Percentiles rank a stretch among this genome's conserved stretches.
Conservation (phyloP, 1,140 invertebrate genomes). For the Platyscapa corneri region DNA sequence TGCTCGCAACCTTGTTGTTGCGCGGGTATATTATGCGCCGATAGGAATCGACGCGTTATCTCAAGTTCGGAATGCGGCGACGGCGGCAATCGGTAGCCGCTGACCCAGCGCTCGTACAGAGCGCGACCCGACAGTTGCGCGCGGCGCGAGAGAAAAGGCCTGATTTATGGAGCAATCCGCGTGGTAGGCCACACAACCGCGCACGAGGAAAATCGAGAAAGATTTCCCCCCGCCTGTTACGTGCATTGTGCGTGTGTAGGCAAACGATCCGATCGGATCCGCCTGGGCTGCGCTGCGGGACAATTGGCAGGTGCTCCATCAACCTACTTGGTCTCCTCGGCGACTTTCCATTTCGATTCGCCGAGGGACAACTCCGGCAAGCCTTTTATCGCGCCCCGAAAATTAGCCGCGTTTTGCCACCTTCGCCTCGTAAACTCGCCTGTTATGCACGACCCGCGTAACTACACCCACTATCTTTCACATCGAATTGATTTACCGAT, state of each 20-base stretch:
- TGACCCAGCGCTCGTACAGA: slow-evolving; percentile 8
- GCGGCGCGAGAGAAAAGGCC: background rate
- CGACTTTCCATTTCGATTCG: slow-evolving; percentile 35
- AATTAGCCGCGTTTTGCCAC: background rate
- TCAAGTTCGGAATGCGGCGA: slow-evolving; percentile 48
- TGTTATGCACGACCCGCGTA: background rate
- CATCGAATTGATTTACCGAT: background rate
- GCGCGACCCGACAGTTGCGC: slow-evolving; percentile 13
- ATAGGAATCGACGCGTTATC: slow-evolving; percentile 42
- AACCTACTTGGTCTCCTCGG: background rate
- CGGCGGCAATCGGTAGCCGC: slow-evolving; percentile 19
- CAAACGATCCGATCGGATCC: background rate
- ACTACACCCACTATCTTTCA: background rate
- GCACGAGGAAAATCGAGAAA: background rate
- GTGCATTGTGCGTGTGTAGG: slow-evolving; percentile 15
- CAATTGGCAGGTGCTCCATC: slow-evolving; percentile 48
- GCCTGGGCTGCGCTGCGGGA: slow-evolving; percentile 11
- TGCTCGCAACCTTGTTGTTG: slow-evolving; percentile 10
- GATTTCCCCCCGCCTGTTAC: background rate
- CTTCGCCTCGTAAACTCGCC: background rate
- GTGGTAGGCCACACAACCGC: background rate
- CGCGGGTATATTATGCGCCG: slow-evolving; percentile 21
- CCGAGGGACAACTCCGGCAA: background rate
- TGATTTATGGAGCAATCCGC: slow-evolving; percentile 41
- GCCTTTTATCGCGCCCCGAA: background rate